Base-by-base conservation (phyloP, 1,140 invertebrate species). In the Brachionus sp. region DNA sequence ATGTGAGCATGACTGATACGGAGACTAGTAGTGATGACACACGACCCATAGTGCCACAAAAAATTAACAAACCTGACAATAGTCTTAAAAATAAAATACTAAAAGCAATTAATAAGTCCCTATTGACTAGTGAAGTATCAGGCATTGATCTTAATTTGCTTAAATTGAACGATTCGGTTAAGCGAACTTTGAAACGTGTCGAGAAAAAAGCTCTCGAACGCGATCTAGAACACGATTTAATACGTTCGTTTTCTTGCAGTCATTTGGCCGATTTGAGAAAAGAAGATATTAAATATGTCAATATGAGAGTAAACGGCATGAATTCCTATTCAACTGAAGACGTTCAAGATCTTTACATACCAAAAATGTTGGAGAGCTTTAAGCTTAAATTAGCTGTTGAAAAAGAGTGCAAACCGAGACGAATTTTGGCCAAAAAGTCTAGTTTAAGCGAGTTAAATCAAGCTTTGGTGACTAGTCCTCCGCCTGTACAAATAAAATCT, bases 41-140 rank as follows among this genome's bases (percentile, higher is more conserved):
- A n/a, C 10, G 57, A 68, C 78, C 57, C 10, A 80, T 80, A 29
- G 37, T 80, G n/a, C 77, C 77, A 19, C 46, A 80, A 57, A 80
- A 80, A 80, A 64, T 66, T 2, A 82, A 82, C 25, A 64, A 66
- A 66, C 57, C 78, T 16, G 57, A 66, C 46, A 33, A 16, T 44
- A 66, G 78, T 46, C 19, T 82, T 13, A 64, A 82, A 23, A 82
- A 66, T 44, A 64, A 66, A 82, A 82, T 82, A 19, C 19, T 82
- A 3, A 82, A 82, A 50, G 29, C 53, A n/a, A 66, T 82, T 2
- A 82, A 82, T n/a, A 44, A 35, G 19, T 57, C 44, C 37, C 46
- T 82, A n/a, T 19, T 82, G 19, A 35, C 53, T 10, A 64, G 62
- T 33, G 57, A 82, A n/a, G 29, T 66, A n/a, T 57, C 77, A 0